phyloP scores from a whole-genome alignment of 2,113 vertebrate species.

The Puffinus mauretanicus region DNA sequence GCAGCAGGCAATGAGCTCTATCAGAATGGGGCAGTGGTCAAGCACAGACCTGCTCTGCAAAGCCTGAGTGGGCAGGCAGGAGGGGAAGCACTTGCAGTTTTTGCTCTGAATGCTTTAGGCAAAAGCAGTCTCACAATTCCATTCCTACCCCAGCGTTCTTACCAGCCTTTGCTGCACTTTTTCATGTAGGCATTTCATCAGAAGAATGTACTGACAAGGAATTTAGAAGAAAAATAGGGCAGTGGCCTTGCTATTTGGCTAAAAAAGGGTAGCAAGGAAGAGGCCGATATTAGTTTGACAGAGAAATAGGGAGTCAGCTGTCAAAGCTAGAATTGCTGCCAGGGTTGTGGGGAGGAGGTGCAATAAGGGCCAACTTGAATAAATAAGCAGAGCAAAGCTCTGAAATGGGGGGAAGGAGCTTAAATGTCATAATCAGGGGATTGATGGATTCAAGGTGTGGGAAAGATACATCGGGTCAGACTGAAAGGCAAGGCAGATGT shows the following conservation, averaged over 20 bases:
- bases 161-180: background rate
- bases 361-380: background rate
- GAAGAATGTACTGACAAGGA: background rate
- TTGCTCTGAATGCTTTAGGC: background rate
- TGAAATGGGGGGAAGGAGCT: background rate
- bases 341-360: background rate
- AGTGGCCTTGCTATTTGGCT: background rate
- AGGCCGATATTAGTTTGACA: conserved; percentile 9
- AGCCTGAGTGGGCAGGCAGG: background rate
- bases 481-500: background rate
- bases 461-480: background rate
- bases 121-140: background rate
- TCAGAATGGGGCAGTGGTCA: background rate
- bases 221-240: conserved; percentile 11
- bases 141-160: background rate
- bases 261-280: conserved; percentile 1
- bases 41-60: background rate
- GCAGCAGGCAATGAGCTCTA: fast-evolving
- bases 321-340: conserved; percentile 18
- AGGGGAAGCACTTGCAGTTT: background rate
- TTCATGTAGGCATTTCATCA: background rate
- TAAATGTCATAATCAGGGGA: background rate
- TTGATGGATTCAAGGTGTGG: background rate
- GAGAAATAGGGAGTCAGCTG: conserved; percentile 14
- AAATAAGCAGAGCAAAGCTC: conserved; percentile 7